phyloP scores from a whole-genome alignment of 2,888 invertebrate genomes.

The Lordiphosa andalusiaca region DNA sequence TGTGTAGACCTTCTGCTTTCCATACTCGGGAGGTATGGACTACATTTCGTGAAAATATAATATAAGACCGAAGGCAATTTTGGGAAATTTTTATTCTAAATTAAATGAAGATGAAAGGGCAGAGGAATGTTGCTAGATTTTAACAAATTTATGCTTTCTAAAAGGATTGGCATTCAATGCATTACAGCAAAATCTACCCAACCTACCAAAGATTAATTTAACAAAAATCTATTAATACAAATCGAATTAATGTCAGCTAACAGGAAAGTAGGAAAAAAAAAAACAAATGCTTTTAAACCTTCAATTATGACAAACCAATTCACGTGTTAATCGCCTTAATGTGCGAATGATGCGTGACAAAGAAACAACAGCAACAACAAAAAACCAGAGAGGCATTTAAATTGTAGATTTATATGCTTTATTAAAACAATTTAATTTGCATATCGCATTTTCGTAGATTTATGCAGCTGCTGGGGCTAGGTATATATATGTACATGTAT shows the following conservation, averaged over 20 bases:
- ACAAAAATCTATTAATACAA: conserved; percentile 42
- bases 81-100: no score
- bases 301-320: conserved; percentile 1
- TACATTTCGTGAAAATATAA: no score
- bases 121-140: no score
- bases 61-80: no score
- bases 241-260: conserved; percentile 28
- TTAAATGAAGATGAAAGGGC: no score
- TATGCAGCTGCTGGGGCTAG: conserved; percentile 3
- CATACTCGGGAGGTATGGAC: no score
- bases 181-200: no score
- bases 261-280: not conserved
- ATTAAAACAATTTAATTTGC: conserved; percentile 58
- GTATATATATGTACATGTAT: conserved; percentile 2
- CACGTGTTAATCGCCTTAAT: conserved; percentile 45
- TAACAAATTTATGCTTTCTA: no score
- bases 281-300: conserved; percentile 13
- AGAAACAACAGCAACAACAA: conserved; percentile 3
- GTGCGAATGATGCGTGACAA: conserved; percentile 20
- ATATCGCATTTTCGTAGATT: conserved; percentile 40
- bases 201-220: no score
- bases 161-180: no score
- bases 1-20: no score
- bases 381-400: conserved; percentile 4
- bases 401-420: conserved; percentile 41